Conservation (phyloP, 2,797 vertebrate species). For the Rhynchotus rufescens region DNA sequence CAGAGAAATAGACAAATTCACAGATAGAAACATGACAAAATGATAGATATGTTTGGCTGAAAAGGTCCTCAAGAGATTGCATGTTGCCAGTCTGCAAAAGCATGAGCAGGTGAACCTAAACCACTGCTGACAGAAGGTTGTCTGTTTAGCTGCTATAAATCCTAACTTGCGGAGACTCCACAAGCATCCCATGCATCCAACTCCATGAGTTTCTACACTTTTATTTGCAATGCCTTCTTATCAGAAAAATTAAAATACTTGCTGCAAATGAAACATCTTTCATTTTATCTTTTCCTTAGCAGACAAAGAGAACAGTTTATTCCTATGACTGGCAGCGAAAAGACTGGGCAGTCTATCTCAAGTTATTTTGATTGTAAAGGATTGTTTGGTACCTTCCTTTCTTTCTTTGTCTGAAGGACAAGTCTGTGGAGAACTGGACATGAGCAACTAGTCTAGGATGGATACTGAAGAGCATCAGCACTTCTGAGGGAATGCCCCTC, state of each 20-base stretch:
- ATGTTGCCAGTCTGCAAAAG: neutral
- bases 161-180: neutral
- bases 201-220: neutral
- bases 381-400: neutral
- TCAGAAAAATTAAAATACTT: neutral
- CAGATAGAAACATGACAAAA: neutral
- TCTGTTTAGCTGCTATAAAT: neutral
- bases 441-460: neutral
- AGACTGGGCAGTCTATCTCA: neutral
- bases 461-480: neutral
- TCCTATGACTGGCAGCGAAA: neutral
- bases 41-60: neutral
- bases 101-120: neutral
- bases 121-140: neutral
- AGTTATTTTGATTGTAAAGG: neutral
- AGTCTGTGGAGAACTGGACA: neutral
- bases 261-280: neutral
- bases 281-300: neutral
- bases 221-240: neutral
- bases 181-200: accelerated
- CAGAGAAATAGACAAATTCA: neutral
- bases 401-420: neutral
- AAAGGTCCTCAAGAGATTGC: neutral
- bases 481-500: neutral
- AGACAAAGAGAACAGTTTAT: neutral